Evolutionary conservation across 1,140 invertebrate genomes (phyloP), one percentile per base, ranked within the genome.

Genomic region (Atta colombica): DNA sequence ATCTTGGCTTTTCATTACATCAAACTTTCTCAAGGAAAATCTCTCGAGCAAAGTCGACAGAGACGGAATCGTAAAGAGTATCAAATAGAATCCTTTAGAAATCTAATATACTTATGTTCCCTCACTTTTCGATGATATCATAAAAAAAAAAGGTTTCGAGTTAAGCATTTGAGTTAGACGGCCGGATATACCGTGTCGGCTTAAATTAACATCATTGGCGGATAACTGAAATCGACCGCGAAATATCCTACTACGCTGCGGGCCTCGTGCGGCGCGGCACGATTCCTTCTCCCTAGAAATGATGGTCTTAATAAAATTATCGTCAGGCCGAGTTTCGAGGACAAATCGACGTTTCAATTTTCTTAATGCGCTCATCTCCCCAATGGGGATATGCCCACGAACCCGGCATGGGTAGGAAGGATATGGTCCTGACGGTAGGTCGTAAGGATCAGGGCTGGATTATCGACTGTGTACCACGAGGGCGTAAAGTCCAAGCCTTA

Each of bases 341-440:
- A 95, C 95, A 95, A 95, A 95, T 95, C 95, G 94, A 95, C 94
- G 94, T 95, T 95, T 95, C 94, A 95, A 95, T 95, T 95, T 95
- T 94, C 93, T 94, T 95, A 95, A 95, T 95, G 95, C 94, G 89
- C 89, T 91, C 90, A 85, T 90, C 88, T 90, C 89, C 87, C 89
- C 88, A 86, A 82, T 89, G 88, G 88, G 80, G 90, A 86, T 88
- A 87, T 90, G 68, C 80, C 65, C 69, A 58, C 35, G 82, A 68
- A 82, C 58, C 66, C 88, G 88, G 75, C 71, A 51, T 16, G 61
- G 87, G 74, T 91, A 89, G 45, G 88, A 69, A 89, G 63, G 88
- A 87, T 66, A 80, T 89, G 61, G 72, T 63, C 61, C 80, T 85
- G 82, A 85, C 82, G 58, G 58, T 77, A 65, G 12, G 28, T 55